Base-by-base conservation (phyloP, 2,797 vertebrate genomes). In the Schizopygopsis malacanthus region DNA sequence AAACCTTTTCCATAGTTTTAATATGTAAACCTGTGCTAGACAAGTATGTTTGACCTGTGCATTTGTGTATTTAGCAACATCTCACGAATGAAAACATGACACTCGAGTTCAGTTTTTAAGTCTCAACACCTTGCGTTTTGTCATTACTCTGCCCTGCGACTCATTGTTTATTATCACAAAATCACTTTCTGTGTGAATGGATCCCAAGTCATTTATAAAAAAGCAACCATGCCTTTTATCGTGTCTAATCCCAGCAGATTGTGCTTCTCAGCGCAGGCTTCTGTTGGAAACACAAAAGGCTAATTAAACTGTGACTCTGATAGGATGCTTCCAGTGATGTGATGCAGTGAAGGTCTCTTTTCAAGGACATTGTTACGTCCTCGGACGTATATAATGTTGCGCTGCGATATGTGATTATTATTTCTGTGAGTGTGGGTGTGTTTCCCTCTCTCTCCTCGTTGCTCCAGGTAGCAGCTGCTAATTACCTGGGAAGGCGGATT, bases 271-370 rank as follows among this genome's bases (percentile, higher is more conserved):
- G 50, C 4, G 0, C 52, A 41, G 18, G 13, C 45, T 65, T 33
- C 61, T 65, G 61, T 16, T 65, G 25, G 61, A 56, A 72, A 82
- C 50, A 61, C 52, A 72, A 59, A 65, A 63, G 41, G 54, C 25
- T 83, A 65, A 61, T 83, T 45, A 83, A 65, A 8, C 39, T 18
- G 15, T 75, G 52, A 63, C 16, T 6, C 56, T 75, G 71, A 75
- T 59, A 54, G 33, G 12, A 61, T 72, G 41, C 16, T 56, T 83
- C 73, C 61, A 65, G 61, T 65, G 25, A 6, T 65, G 25, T 33
- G 25, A 65, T 65, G 13, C 39, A 61, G n/a, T 18, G 47, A 83
- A 75, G 54, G 41, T 75, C 25, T 61, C 10, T n/a, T 69, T 73
- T 82, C 69, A 82, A 82, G 69, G 69, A 56, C 81, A 43, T n/a